Evolutionary conservation across 1,140 invertebrate genomes (phyloP), one percentile per base, ranked within the genome.

Genomic region (Drosophila kurseongensis): DNA sequence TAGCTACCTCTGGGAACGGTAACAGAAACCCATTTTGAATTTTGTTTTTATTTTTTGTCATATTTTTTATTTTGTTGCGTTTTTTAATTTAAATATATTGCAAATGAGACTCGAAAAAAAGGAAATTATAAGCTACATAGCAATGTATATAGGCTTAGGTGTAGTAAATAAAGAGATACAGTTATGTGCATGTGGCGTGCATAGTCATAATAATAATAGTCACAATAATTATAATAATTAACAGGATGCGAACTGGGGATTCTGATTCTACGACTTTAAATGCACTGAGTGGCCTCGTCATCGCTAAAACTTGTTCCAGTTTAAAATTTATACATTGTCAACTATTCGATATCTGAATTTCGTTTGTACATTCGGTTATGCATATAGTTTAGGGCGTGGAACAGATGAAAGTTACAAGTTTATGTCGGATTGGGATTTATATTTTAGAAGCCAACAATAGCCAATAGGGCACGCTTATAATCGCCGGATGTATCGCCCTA

Each of bases 401-500:
- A 89, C 84, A 75, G 80, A 76, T 52, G 65, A 88, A 50, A 77
- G 72, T 67, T 66, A 82, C 61, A 82, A 72, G 18, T 47, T 56
- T 65, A 63, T 78, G 75, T 78, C 62, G 57, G 74, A 67, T 69
- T 57, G n/a, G 23, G 42, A 23, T 56, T 51, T 18, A 57, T 77
- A 72, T 52, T 75, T 89, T 92, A 94, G 94, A 95, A 95, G 94
- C 95, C 93, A 94, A 97, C 94, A 86, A 98, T 93, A 78, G 96
- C 95, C 89, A 98, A 94, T 83, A 98, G 95, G 83, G 97, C 95
- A 93, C 95, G 96, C 94, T 96, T 97, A 94, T 98, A 98, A 94
- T 98, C 97, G 71, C 97, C 97, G 80, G 97, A 97, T 65, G 97
- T 98, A 92, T 98, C 97, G 78, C 95, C 96, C 96, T 97, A 94